Conservation (phyloP, 1,140 invertebrate genomes). For the Gerris buenoi region DNA sequence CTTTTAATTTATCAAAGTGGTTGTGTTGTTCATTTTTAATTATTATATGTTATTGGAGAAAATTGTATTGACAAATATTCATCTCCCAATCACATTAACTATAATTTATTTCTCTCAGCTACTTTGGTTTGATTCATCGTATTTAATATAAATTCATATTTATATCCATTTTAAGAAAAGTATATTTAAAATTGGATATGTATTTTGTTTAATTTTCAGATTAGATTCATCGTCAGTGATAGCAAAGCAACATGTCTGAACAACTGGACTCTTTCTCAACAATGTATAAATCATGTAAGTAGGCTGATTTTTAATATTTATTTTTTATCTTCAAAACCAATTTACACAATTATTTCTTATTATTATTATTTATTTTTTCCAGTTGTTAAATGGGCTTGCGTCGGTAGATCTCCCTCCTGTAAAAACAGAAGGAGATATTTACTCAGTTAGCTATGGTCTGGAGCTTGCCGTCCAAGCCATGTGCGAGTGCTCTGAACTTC, state of each 20-base stretch:
- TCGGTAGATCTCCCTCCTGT: slow-evolving; percentile 30
- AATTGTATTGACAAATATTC: neutral
- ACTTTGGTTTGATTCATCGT: neutral
- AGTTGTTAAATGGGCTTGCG: slow-evolving; percentile 56
- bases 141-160: too few relatives aligned
- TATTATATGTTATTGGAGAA: neutral
- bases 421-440: slow-evolving; percentile 20
- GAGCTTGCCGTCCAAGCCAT: slow-evolving; percentile 73
- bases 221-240: slow-evolving; percentile 14
- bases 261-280: slow-evolving; percentile 59
- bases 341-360: neutral
- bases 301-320: neutral
- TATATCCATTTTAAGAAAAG: neutral
- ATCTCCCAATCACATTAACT: neutral
- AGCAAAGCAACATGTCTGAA: slow-evolving; percentile 55
- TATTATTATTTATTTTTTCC: slow-evolving; percentile 12
- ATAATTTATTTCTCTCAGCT: neutral
- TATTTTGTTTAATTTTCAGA: slow-evolving; percentile 9
- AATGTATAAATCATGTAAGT: slow-evolving; percentile 66
- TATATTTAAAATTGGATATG: neutral
- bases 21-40: neutral
- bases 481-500: slow-evolving; percentile 61
- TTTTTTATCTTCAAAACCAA: slow-evolving; percentile 1
- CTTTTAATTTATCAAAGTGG: too few relatives aligned
- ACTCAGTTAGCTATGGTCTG: slow-evolving; percentile 66